Evolutionary conservation across 2,888 invertebrate genomes (phyloP).

Genomic region (Harmothoe impar): DNA sequence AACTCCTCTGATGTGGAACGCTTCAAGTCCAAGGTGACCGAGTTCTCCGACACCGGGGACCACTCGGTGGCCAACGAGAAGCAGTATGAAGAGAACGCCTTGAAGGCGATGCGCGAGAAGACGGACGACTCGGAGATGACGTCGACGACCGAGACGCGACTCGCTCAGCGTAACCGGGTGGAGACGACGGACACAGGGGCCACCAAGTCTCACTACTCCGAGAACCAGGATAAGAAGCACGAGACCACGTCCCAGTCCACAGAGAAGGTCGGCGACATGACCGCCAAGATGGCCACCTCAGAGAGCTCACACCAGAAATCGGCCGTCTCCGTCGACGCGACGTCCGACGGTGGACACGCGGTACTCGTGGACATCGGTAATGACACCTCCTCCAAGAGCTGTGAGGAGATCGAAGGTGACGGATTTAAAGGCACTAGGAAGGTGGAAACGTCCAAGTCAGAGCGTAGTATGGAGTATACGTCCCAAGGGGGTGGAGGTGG

Average conservation of each 20-base stretch:
- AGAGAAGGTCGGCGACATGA: conserved; percentile 54
- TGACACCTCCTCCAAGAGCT: conserved; percentile 22
- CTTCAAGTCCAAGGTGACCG: conserved; percentile 51
- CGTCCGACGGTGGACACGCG: neutral
- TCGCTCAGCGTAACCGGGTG: conserved; percentile 3
- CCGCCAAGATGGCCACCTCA: neutral
- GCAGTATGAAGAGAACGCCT: conserved; percentile 58
- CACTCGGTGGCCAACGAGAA: conserved; percentile 42
- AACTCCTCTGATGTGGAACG: conserved; percentile 56
- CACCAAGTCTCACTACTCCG: conserved; percentile 47
- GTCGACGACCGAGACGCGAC: conserved; percentile 11
- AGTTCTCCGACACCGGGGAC: conserved; percentile 30
- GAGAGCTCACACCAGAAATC: conserved; percentile 47
- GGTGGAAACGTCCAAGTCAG: conserved; percentile 37
- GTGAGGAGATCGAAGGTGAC: conserved; percentile 28
- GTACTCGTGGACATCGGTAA: conserved; percentile 41
- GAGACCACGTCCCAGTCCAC: conserved; percentile 39
- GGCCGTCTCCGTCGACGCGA: conserved; percentile 28
- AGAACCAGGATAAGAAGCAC: conserved; percentile 51
- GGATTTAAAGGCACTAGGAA: conserved; percentile 41
- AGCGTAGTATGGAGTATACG: conserved; percentile 42
- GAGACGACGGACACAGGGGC: neutral
- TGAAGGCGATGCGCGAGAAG: conserved; percentile 46
- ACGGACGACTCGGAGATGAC: conserved; percentile 53
- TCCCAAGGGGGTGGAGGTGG: neutral